Evolutionary conservation across 2,113 vertebrate genomes (phyloP).

Genomic region (Ardeotis arabs): DNA sequence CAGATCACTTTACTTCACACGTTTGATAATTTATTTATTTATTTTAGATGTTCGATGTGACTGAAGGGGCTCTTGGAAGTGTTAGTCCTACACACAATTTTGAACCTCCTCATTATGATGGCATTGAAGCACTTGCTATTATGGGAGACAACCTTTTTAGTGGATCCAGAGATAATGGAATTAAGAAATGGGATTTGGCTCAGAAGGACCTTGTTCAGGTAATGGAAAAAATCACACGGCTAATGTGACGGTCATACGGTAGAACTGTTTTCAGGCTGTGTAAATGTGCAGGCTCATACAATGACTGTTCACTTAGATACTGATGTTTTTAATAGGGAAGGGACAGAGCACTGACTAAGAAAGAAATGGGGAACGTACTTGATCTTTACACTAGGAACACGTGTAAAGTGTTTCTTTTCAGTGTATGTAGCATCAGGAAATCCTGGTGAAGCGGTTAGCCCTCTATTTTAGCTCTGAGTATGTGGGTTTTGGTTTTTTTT

Average conservation of each 20-base stretch:
- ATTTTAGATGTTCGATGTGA: constrained; percentile 92
- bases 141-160: constrained; percentile 89
- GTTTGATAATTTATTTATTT: background rate
- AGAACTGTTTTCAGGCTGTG: background rate
- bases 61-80: constrained; percentile 91
- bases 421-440: background rate
- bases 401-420: background rate
- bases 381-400: background rate
- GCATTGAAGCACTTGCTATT: constrained; percentile 87
- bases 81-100: constrained; percentile 87
- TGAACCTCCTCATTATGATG: constrained; percentile 91
- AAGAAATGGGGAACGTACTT: background rate
- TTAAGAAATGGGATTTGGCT: constrained; percentile 94
- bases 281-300: background rate
- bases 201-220: constrained; percentile 91
- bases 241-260: background rate
- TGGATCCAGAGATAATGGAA: constrained; percentile 89
- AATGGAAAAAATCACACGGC: background rate
- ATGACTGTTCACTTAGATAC: background rate
- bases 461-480: background rate
- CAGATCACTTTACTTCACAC: background rate
- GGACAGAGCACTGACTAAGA: background rate
- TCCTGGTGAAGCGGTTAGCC: background rate
- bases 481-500: background rate
- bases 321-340: background rate